These are phyloP conservation scores for Pelvicachromis taeniatus DNA, from an alignment of 2,113 vertebrate genomes.

Conservation along the genomic window DNA sequence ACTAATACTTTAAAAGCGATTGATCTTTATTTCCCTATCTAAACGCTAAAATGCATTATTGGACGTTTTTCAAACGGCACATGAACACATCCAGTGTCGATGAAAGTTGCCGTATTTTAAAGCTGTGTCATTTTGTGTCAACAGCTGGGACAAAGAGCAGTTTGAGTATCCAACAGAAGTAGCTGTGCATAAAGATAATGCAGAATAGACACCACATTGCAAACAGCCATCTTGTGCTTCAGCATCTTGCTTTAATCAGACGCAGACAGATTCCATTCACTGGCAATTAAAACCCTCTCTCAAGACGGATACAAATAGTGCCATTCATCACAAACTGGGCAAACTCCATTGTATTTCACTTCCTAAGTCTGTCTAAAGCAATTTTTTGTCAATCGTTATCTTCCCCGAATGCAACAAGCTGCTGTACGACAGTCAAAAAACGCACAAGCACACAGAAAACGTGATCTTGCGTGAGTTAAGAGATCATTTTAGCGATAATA, in stretches of 20 bases:
- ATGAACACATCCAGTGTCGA: neutral
- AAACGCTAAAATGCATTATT: neutral
- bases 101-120: neutral
- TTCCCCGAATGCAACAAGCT: neutral
- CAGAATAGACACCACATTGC: neutral
- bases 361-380: neutral
- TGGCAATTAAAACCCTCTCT: conserved; percentile 2
- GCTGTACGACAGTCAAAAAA: neutral
- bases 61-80: neutral
- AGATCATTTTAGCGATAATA: neutral
- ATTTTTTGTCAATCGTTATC: neutral
- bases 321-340: neutral
- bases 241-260: conserved; percentile 32
- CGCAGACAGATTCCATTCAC: conserved; percentile 20
- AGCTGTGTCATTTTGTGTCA: neutral
- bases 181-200: neutral
- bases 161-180: neutral
- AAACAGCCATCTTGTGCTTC: neutral
- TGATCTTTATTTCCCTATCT: neutral
- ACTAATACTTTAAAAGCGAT: neutral
- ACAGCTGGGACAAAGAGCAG: neutral
- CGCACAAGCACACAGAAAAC: neutral
- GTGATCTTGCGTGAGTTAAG: neutral
- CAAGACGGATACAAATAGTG: neutral
- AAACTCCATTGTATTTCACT: neutral